Base-by-base conservation (phyloP, 1,140 invertebrate genomes). In the Eufriesea mexicana region DNA sequence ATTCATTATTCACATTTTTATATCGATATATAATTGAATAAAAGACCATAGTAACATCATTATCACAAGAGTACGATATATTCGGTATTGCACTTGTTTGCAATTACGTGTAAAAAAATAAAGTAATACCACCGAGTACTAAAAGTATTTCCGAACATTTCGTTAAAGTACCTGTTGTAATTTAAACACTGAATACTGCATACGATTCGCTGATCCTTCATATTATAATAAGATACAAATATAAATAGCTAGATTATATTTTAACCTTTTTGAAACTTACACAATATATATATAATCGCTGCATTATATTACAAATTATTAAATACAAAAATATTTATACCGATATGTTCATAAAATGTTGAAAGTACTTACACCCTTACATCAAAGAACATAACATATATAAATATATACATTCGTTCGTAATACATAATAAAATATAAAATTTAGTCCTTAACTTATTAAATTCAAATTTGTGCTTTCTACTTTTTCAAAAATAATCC, bases 21-120 rank as follows among this genome's bases (percentile, higher is more conserved):
- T 84, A 85, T 71, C 25, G 49, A 72, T 84, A 78, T 62, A 71
- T 23, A 28, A 64, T 45, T 67, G 79, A 67, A 35, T 81, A 51
- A 67, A 45, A 83, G 25, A 81, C 51, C 67, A 70, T 16, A 47
- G 42, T 57, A 85, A 89, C 62, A 84, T 79, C 64, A 73, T 78
- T 81, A 89, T 81, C 71, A 74, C 74, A 84, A 89, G 67, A 83
- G 57, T 45, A 42, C 59, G 35, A 20, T 68, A 72, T 72, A 35
- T 16, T 16, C 18, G 28, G 28, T 70, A 79, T 64, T 84, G 84
- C 81, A 74, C 55, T 84, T 74, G 14, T 55, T 16, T 75, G 49
- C 82, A 83, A 87, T 57, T 55, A 74, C 70, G 54, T 57, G 77
- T 81, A 89, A 86, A 83, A 59, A 78, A 88, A 80, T 74, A 55